Base-by-base conservation (phyloP, 2,888 invertebrate species). In the Ochropleura plecta region DNA sequence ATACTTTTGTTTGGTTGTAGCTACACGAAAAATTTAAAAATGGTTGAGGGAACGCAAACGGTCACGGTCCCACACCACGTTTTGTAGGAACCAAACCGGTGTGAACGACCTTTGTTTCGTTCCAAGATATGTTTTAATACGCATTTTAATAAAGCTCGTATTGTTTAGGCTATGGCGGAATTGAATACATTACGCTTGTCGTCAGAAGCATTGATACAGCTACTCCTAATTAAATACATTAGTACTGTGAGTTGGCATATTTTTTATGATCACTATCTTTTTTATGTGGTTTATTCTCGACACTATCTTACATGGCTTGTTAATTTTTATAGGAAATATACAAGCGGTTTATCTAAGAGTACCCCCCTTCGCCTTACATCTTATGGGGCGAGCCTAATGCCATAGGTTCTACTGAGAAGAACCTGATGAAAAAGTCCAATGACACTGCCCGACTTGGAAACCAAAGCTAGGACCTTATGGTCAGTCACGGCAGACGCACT, bases 61-160 rank as follows among this genome's bases (percentile, higher is more conserved):
- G 93, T 94, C 93, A 94, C 93, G 93, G 93, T 93, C 90, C 86
- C 91, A 92, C 92, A 91, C 92, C 89, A 89, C 90, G 90, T 89
- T 90, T 91, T 90, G 91, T 91, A 90, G 91, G 90, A 91, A 88
- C 90, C 89, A 87, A 88, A 86, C 81, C 88, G 90, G 91, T 93
- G 95, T 96, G 92, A 95, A 95, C 88, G 95, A 95, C 94, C 96
- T 93, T 90, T 86, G 88, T 87, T 91, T 89, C 90, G 90, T 93
- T 92, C 92, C 92, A 91, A 93, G 93, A 93, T 95, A 94, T 93
- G 92, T 94, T 95, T 93, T 93, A 94, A 94, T 94, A 94, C 92
- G 93, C 92, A 95, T 95, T 95, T 94, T 95, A 95, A 94, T 95
- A 95, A 94, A 92, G 91, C 92, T 91, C 88, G 92, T 93, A 95